Base-by-base conservation (phyloP, 1,140 invertebrate genomes). In the Eupeodes corollae region DNA sequence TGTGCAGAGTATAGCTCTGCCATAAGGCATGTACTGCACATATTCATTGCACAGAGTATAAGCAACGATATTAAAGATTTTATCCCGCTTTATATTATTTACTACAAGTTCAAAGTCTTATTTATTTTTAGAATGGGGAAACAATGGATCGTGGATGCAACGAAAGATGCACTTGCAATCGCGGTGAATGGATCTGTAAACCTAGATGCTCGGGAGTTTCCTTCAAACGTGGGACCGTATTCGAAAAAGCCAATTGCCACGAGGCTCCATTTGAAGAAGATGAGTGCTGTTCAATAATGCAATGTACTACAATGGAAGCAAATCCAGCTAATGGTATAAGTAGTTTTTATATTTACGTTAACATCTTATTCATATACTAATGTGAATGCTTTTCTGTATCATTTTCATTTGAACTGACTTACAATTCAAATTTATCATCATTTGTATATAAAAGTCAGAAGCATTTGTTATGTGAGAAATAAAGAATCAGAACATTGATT, bases 211-310 rank as follows among this genome's bases (percentile, higher is more conserved):
- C 63, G 31, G 70, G 69, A 12, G 77, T 79, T 5, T 80, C 75
- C 39, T 75, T 84, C 48, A 72, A 76, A 46, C 72, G 76, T 3
- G 80, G 80, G 21, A 72, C 74, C 56, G 71, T 73, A 47, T 69
- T 76, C 43, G 72, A 74, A 31, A 85, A 90, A 72, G 79, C 83
- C 2, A 65, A 81, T 18, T 91, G 89, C 58, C 73, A 75, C 37
- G 84, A 87, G 53, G 77, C 79, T 52, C 72, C 77, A 9, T 52
- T 73, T 9, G 71, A 76, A 12, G 79, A 82, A 33, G 84, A 90
- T 59, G 79, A 80, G 26, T 92, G 88, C 61, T 91, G 87, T 57
- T 79, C 84, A 5, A 70, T 79, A 32, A 70, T 84, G 50, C 69
- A 75, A 21, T 87, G 84, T 47, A 53, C 43, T 12, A 46, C 54